These are phyloP conservation scores for Callipepla squamata DNA, from an alignment of 2,113 vertebrate genomes.

Conservation along the genomic window DNA sequence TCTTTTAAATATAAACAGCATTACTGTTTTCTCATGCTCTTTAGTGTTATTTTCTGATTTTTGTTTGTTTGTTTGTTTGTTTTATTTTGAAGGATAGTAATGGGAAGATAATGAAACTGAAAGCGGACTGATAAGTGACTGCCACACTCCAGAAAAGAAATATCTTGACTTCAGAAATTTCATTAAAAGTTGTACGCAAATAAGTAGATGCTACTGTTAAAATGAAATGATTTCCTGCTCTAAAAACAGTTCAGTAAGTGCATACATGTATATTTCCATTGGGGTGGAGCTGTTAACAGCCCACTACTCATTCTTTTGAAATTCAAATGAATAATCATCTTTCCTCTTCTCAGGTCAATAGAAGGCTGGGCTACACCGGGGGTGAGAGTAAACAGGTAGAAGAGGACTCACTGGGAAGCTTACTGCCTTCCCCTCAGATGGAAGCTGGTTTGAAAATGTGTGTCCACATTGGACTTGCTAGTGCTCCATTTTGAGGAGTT, in stretches of 20 bases:
- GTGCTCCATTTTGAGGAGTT: rapidly evolving
- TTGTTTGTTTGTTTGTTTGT: not conserved
- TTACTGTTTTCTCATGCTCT: not conserved
- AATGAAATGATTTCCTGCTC: not conserved
- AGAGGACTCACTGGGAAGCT: not conserved
- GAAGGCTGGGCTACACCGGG: not conserved
- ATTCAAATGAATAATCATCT: slow-evolving; percentile 58
- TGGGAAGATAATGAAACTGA: not conserved
- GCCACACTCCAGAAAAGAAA: not conserved
- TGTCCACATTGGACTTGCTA: not conserved
- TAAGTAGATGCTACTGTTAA: not conserved
- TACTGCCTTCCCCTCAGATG: not conserved
- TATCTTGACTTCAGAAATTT: not conserved
- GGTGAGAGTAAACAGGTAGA: slow-evolving; percentile 17
- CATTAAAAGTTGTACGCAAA: not conserved
- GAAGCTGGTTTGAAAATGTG: not conserved
- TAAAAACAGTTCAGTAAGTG: not conserved
- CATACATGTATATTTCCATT: not conserved
- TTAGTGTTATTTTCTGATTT: not conserved
- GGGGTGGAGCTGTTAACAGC: not conserved
- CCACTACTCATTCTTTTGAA: slow-evolving; percentile 23
- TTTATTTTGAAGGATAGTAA: not conserved
- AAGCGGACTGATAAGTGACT: not conserved
- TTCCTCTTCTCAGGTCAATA: slow-evolving; percentile 48
- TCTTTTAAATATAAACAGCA: not conserved